These are phyloP conservation scores for Halisarca cf. caerulea DNA, from an alignment of 37 sponge, comb jelly and placozoan species.

Conservation along the genomic window DNA sequence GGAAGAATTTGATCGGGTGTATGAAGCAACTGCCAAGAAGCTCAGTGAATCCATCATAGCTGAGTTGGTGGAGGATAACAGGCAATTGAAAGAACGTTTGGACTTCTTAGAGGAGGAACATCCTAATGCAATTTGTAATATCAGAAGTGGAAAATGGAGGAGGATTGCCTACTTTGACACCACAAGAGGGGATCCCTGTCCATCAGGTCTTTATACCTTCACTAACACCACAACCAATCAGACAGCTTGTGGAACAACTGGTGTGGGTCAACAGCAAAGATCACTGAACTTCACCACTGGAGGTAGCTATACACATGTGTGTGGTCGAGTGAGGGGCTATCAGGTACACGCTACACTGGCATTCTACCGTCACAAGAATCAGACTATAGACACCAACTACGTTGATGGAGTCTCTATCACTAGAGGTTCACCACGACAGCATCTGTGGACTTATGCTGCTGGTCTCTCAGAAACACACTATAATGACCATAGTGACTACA, in stretches of 20 bases:
- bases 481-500: too few species aligned
- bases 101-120: too few species aligned
- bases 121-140: too few species aligned
- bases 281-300: neutral
- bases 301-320: constrained; percentile 1
- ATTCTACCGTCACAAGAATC: neutral
- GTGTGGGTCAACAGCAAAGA: neutral
- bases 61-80: too few species aligned
- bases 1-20: neutral
- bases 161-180: neutral
- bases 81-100: too few species aligned
- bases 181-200: neutral
- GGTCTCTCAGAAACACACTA: neutral
- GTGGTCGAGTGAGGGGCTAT: neutral
- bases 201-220: neutral
- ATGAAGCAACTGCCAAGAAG: neutral
- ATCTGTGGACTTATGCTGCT: constrained; percentile 17
- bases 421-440: constrained; percentile 2
- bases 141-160: neutral
- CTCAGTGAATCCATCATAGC: neutral
- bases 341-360: neutral
- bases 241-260: constrained; percentile 3
- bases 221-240: neutral
- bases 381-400: neutral
- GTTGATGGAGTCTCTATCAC: constrained; percentile 14